Evolutionary conservation across 2,113 vertebrate species (phyloP).

Genomic region (Typhlomys cinereus): DNA sequence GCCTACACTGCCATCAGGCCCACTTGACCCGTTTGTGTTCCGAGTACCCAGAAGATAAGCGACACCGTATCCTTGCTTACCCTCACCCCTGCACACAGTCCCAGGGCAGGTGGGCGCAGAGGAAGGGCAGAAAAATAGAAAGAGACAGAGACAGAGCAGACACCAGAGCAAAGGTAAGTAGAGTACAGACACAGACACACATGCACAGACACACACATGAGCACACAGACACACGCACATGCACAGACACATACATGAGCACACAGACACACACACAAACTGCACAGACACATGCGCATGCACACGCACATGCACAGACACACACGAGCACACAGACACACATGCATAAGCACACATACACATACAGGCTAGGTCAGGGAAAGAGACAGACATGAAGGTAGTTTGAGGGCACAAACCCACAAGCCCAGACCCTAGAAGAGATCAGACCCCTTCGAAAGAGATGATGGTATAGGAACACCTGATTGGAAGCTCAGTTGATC

Average conservation of each 20-base stretch:
- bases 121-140: neutral
- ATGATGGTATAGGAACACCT: neutral
- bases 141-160: neutral
- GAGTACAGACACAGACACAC: rapidly evolving
- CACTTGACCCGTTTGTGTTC: conserved; percentile 85
- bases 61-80: conserved; percentile 83
- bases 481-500: no score
- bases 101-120: neutral
- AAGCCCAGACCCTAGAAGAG: neutral
- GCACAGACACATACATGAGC: neutral
- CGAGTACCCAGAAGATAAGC: conserved; percentile 83
- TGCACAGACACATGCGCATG: no score
- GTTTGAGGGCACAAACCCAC: neutral
- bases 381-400: neutral
- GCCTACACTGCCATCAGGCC: conserved; percentile 85
- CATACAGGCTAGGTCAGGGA: neutral
- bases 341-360: neutral
- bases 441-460: neutral
- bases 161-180: rapidly evolving
- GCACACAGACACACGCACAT: neutral
- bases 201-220: no score
- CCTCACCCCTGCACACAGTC: neutral
- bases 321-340: neutral
- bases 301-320: neutral
- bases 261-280: neutral